Percentiles rank a stretch among this genome's conserved stretches.
Conservation (phyloP, 2,888 invertebrate species). For the Fabriciana adippe region DNA sequence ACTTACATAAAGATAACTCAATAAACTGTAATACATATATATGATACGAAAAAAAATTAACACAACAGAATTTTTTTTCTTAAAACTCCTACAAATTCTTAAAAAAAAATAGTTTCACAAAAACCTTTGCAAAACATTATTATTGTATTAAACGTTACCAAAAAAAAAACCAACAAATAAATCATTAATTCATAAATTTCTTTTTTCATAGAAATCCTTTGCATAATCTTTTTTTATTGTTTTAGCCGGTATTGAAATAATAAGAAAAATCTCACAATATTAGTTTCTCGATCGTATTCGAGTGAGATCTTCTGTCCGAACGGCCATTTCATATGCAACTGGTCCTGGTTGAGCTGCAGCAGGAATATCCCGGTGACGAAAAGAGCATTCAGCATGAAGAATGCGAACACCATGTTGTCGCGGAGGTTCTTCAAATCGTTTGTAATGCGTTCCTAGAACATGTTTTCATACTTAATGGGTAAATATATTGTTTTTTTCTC, state of each 20-base stretch:
- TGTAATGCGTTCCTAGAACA: conserved; percentile 89
- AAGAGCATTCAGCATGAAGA: conserved; percentile 98
- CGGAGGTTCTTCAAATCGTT: conserved; percentile 94
- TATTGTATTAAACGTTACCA: too few species aligned
- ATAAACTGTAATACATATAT: too few species aligned
- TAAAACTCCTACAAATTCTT: too few species aligned
- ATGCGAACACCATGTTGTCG: conserved; percentile 96
- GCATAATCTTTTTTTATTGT: too few species aligned
- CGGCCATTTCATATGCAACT: conserved; percentile 96
- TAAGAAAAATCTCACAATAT: conserved; percentile 68
- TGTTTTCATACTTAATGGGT: neutral
- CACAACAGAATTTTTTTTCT: too few species aligned
- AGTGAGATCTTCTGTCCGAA: conserved; percentile 92
- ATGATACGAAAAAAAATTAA: too few species aligned
- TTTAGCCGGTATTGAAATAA: neutral
- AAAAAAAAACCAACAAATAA: too few species aligned
- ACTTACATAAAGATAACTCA: too few species aligned
- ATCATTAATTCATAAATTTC: too few species aligned
- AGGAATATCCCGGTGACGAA: conserved; percentile 98
- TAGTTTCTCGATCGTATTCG: conserved; percentile 88
- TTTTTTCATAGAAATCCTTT: too few species aligned
- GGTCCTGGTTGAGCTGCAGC: conserved; percentile 97
- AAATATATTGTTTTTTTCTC: neutral
- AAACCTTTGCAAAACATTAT: too few species aligned
- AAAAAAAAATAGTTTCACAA: too few species aligned